Evolutionary conservation across 1,140 invertebrate species (phyloP).

Genomic region (Drosophila simulans): DNA sequence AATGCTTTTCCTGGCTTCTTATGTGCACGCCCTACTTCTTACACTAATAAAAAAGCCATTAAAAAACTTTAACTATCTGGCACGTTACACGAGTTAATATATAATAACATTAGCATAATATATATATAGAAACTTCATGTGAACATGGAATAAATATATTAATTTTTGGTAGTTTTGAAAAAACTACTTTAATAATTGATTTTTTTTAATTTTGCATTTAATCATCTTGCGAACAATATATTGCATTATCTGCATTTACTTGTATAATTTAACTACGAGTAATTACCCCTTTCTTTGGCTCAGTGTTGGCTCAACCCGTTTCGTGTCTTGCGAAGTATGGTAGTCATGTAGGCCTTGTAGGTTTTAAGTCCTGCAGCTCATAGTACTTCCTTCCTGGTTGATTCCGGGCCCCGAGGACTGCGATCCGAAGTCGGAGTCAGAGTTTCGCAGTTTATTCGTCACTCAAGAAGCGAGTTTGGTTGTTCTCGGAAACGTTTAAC

Average conservation of each 20-base stretch:
- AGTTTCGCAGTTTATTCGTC: conserved; percentile 32
- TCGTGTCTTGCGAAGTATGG: conserved; percentile 67
- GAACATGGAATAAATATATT: too few relatives aligned
- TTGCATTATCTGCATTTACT: neutral
- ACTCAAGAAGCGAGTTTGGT: conserved; percentile 14
- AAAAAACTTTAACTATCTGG: too few relatives aligned
- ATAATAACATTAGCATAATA: neutral
- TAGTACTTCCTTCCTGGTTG: conserved; percentile 71
- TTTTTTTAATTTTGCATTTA: too few relatives aligned
- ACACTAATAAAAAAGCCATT: neutral
- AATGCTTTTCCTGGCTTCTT: conserved; percentile 53
- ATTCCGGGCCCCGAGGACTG: conserved; percentile 32
- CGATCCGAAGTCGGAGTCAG: neutral
- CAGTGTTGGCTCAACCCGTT: conserved; percentile 41
- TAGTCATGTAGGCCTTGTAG: conserved; percentile 36
- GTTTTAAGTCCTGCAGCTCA: conserved; percentile 48
- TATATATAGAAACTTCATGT: too few relatives aligned
- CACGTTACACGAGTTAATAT: too few relatives aligned
- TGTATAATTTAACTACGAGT: neutral
- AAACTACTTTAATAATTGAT: neutral
- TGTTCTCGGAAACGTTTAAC: conserved; percentile 73
- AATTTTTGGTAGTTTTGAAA: too few relatives aligned
- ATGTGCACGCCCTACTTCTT: conserved; percentile 11
- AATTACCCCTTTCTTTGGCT: neutral
- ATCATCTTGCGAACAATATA: too few relatives aligned